Evolutionary conservation across 2,797 vertebrate genomes (phyloP).

Genomic region (Lepilemur septentrionalis): DNA sequence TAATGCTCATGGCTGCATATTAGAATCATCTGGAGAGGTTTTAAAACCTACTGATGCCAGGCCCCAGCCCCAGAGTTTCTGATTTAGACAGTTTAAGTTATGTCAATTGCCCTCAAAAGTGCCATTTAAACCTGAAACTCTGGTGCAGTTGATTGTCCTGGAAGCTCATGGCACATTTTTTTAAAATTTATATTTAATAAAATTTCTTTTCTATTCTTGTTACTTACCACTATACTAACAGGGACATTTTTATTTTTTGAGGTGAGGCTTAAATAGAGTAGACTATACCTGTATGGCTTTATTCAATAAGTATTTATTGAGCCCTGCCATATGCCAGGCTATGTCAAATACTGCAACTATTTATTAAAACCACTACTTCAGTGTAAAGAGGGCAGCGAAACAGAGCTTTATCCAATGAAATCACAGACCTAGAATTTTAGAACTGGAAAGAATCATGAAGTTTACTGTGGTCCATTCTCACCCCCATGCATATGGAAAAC

Average conservation of each 20-base stretch:
- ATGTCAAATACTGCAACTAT: neutral
- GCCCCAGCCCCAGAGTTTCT: neutral
- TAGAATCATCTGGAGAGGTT: neutral
- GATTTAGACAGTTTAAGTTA: conserved; percentile 29
- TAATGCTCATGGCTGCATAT: neutral
- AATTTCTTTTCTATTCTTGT: no score
- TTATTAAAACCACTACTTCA: conserved; percentile 32
- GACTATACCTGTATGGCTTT: neutral
- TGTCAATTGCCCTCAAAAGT: neutral
- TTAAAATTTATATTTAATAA: neutral
- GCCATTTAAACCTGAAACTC: neutral
- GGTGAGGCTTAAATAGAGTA: neutral
- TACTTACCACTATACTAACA: no score
- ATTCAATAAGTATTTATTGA: neutral
- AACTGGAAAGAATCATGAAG: neutral
- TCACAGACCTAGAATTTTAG: neutral
- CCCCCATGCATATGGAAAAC: neutral
- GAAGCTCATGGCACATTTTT: neutral
- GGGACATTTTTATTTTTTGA: neutral
- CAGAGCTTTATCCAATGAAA: neutral
- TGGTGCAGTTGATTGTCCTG: neutral
- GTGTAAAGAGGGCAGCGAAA: neutral
- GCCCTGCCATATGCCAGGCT: neutral
- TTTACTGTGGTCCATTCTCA: neutral
- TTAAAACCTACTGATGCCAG: neutral